Percentiles rank a stretch among this genome's conserved stretches.
These are phyloP conservation scores for Delphinus delphis DNA, from an alignment of 2,113 vertebrate genomes.

Conservation along the genomic window DNA sequence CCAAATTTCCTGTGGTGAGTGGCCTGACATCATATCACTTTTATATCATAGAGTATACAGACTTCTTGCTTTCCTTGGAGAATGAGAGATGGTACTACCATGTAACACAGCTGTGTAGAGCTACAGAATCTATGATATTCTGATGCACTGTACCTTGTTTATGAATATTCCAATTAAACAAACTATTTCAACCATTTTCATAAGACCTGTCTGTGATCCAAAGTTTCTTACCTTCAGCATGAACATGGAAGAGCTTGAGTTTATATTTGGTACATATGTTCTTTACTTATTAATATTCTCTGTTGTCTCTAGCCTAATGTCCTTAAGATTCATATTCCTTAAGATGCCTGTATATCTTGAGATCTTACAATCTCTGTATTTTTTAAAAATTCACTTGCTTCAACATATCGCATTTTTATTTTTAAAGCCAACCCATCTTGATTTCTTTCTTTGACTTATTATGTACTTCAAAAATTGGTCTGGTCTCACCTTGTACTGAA, in stretches of 20 bases:
- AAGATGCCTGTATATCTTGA: background rate
- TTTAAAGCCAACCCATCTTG: background rate
- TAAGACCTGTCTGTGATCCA: background rate
- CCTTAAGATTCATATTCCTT: background rate
- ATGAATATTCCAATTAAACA: background rate
- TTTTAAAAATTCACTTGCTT: background rate
- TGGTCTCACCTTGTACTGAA: background rate
- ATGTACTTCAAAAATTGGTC: background rate
- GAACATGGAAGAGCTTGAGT: background rate
- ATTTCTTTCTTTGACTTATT: background rate
- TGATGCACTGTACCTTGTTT: background rate
- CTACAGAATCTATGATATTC: background rate
- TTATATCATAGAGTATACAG: rapidly evolving
- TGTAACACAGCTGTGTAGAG: background rate
- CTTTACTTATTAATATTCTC: background rate
- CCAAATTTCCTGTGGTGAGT: background rate
- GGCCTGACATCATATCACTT: background rate
- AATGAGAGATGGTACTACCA: background rate
- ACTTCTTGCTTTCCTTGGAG: background rate
- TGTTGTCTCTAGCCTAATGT: background rate
- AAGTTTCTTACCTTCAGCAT: background rate
- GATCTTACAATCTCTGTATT: background rate
- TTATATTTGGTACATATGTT: background rate
- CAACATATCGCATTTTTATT: background rate
- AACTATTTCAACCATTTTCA: background rate